A percentile compares a stretch with the other conserved stretches of the same genome.
phyloP scores from a whole-genome alignment of 1,140 invertebrate genomes.

The Drosophila obscura region DNA sequence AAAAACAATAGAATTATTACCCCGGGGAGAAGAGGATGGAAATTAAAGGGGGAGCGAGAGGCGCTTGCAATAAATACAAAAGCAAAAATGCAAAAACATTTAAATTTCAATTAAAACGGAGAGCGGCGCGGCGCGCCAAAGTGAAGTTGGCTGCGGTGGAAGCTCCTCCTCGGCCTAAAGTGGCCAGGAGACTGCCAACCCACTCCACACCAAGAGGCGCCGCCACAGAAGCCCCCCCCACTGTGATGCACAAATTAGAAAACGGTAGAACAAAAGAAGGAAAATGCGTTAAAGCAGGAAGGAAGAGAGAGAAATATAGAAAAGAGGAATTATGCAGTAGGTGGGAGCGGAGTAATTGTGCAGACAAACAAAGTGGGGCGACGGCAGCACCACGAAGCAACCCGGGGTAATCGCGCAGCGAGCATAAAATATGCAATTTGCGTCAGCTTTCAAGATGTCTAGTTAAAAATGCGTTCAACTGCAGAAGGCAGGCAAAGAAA shows the following conservation, averaged over 20 bases:
- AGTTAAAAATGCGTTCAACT: slow-evolving; percentile 37
- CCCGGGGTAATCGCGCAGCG: slow-evolving; percentile 11
- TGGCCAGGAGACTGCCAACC: slow-evolving; percentile 34
- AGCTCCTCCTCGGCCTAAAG: slow-evolving; percentile 53
- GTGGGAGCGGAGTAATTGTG: slow-evolving; percentile 54
- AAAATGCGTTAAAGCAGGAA: slow-evolving; percentile 40
- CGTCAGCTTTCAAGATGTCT: slow-evolving; percentile 27
- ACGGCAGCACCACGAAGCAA: slow-evolving; percentile 13
- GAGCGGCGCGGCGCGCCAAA: no score
- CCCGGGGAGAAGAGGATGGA: slow-evolving; percentile 7
- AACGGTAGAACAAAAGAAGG: slow-evolving; percentile 46
- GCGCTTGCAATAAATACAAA: slow-evolving; percentile 65
- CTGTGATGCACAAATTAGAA: slow-evolving; percentile 72
- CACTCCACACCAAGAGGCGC: background rate
- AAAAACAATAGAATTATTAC: slow-evolving; percentile 49
- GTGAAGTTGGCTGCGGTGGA: slow-evolving; percentile 39
- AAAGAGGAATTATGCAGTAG: slow-evolving; percentile 40
- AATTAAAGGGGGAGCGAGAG: background rate
- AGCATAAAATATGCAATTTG: slow-evolving; percentile 63
- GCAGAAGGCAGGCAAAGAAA: slow-evolving; percentile 9
- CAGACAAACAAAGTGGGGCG: slow-evolving; percentile 58
- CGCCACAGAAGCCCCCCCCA: slow-evolving; percentile 10
- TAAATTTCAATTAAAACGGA: slow-evolving; percentile 80
- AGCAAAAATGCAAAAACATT: slow-evolving; percentile 75
- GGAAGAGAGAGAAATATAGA: slow-evolving; percentile 12